A percentile compares a stretch with the other conserved stretches of the same genome.
Conservation (phyloP, 2,797 vertebrate genomes). For the Anabas testudineus region DNA sequence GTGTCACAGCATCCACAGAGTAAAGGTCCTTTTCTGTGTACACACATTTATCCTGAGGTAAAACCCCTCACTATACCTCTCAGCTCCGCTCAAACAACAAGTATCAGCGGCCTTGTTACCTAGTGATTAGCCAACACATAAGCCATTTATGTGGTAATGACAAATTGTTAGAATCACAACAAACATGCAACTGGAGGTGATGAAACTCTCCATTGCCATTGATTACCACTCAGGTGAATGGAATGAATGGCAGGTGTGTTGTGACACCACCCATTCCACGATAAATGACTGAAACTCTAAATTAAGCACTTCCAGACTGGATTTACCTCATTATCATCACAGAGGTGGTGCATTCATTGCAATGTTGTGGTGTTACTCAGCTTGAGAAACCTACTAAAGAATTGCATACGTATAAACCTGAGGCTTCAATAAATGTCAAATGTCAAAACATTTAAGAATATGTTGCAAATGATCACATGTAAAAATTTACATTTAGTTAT, state of each 20-base stretch:
- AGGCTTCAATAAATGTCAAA: not conserved
- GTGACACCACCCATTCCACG: not conserved
- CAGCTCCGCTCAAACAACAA: slow-evolving; percentile 14
- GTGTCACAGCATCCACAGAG: slow-evolving; percentile 7
- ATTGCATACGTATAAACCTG: not conserved
- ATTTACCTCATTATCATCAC: not conserved
- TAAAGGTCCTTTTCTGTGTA: slow-evolving; percentile 47
- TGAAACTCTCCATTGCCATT: slow-evolving; percentile 20
- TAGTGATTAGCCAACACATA: slow-evolving; percentile 17
- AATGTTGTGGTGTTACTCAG: not conserved
- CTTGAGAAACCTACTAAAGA: not conserved
- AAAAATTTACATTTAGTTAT: too few species aligned
- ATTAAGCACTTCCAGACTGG: not conserved
- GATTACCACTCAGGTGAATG: slow-evolving; percentile 13
- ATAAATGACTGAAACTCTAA: slow-evolving; percentile 2
- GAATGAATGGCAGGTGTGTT: slow-evolving; percentile 9
- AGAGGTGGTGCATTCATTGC: not conserved
- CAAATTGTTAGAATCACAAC: slow-evolving; percentile 15
- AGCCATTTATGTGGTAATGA: not conserved
- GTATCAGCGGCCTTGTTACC: slow-evolving; percentile 1
- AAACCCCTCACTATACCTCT: not conserved
- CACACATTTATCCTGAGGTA: slow-evolving; percentile 22
- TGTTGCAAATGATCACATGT: too few species aligned
- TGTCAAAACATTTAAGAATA: too few species aligned
- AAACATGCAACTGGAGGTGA: slow-evolving; percentile 24